Base-by-base conservation (phyloP, 2,113 vertebrate genomes). In the Hoplias malabaricus region DNA sequence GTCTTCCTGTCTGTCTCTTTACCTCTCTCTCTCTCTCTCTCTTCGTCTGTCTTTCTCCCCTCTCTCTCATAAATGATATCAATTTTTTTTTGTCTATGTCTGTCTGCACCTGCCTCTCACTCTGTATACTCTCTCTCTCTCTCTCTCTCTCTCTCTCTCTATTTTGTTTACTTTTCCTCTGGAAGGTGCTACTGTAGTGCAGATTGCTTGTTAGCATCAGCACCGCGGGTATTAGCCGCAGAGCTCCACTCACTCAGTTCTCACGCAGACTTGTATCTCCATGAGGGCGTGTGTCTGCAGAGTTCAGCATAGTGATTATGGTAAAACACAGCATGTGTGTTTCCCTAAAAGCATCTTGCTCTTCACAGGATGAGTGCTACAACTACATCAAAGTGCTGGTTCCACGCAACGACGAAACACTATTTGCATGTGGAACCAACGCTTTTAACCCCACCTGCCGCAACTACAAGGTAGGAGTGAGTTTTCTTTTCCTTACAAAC, bases 381-480 rank as follows among this genome's bases (percentile, higher is more conserved):
- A 98, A 98, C 88, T 97, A 97, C 83, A 96, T 98, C 81, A 95
- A 95, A 59, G 96, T 98, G n/a, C 92, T 98, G 61, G 93, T 96
- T 38, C 94, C 93, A 0, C 94, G 93, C 25, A 93, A 96, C 8
- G 91, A 95, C 36, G 92, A 92, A 84, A 96, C 90, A 0, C 93
- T 98, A 19, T 93, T 98, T 14, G 96, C 94, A 48, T 97, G 96
- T 3, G 96, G 96, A 54, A 98, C 96, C 13, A 98, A 98, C 23
- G 95, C 94, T 46, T 97, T 97, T 91, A 97, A 95, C 89, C 96
- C 96, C 0, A 89, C 94, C 88, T 98, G 95, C 89, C 93, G 96
- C n/a, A 96, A 89, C 85, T 97, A 97, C 76, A 93, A 94, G 95
- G 96, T 97, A 85, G 19, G 10, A 23, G 4, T 43, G 67, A 54